These are phyloP conservation scores for Myathropa florea DNA, from an alignment of 2,888 invertebrate species.

Conservation along the genomic window DNA sequence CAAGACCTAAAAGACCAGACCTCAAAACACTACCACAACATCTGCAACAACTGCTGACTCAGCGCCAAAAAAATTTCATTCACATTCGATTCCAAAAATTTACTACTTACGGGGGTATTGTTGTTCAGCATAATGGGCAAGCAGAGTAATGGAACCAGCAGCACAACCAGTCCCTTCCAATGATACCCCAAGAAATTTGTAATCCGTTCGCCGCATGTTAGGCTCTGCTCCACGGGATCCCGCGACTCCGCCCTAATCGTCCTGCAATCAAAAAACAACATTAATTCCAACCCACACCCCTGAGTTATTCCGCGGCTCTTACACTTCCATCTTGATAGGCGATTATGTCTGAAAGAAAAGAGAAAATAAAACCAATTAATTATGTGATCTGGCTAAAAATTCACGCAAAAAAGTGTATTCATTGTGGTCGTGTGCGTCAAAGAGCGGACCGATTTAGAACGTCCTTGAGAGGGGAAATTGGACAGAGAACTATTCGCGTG, in stretches of 20 bases:
- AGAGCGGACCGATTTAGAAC: background rate
- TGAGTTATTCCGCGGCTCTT: background rate
- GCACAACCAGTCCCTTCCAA: conserved; percentile 88
- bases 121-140: conserved; percentile 86
- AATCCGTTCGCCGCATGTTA: conserved; percentile 67
- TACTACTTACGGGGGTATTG: conserved; percentile 82
- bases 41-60: background rate
- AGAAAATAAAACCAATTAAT: background rate
- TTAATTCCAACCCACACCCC: background rate
- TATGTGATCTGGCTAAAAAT: background rate
- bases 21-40: too few relatives aligned
- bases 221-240: conserved; percentile 24
- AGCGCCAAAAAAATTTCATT: background rate
- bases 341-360: conserved; percentile 47
- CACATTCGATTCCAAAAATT: background rate
- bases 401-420: background rate
- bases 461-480: background rate
- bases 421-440: background rate
- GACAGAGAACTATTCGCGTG: background rate
- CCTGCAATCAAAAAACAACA: conserved; percentile 1
- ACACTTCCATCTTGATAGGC: conserved; percentile 59
- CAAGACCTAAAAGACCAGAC: too few relatives aligned
- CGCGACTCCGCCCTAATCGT: conserved; percentile 45
- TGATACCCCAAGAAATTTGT: conserved; percentile 84
- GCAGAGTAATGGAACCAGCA: conserved; percentile 86